A percentile compares a stretch with the other conserved stretches of the same genome.
Conservation (phyloP, 2,888 invertebrate species). For the Cinara cedri region DNA sequence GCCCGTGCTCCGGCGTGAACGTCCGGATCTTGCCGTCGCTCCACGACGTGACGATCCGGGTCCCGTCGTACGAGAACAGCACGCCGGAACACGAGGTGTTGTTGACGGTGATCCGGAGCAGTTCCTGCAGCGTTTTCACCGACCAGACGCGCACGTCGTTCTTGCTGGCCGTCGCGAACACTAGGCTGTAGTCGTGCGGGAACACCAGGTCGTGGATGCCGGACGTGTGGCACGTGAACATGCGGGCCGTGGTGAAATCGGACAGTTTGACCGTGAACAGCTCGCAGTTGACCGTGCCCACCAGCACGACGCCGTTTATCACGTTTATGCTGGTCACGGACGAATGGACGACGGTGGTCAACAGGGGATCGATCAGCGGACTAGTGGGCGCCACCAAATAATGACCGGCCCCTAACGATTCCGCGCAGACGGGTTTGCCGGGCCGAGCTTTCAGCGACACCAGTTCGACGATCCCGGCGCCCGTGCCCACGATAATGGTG, state of each 20-base stretch:
- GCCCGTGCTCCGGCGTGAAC: conserved; percentile 82
- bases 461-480: conserved; percentile 64
- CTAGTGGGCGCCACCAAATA: conserved; percentile 66
- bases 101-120: conserved; percentile 80
- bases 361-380: conserved; percentile 49
- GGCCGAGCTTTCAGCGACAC: conserved; percentile 70
- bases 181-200: conserved; percentile 80
- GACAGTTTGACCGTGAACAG: conserved; percentile 77
- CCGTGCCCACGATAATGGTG: conserved; percentile 69
- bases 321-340: conserved; percentile 77
- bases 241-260: conserved; percentile 72
- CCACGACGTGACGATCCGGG: conserved; percentile 68
- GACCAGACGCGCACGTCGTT: conserved; percentile 89
- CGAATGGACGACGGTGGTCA: conserved; percentile 70
- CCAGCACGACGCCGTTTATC: conserved; percentile 69
- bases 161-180: conserved; percentile 85
- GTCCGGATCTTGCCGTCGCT: conserved; percentile 82
- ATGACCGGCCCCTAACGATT: conserved; percentile 63
- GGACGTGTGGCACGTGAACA: conserved; percentile 82
- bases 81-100: conserved; percentile 85
- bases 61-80: conserved; percentile 77
- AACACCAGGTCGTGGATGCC: conserved; percentile 82
- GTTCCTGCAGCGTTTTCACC: conserved; percentile 74
- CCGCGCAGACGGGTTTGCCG: conserved; percentile 64
- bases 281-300: conserved; percentile 80